Base-by-base conservation (phyloP, 2,113 vertebrate genomes). In the Syngnathus floridae region DNA sequence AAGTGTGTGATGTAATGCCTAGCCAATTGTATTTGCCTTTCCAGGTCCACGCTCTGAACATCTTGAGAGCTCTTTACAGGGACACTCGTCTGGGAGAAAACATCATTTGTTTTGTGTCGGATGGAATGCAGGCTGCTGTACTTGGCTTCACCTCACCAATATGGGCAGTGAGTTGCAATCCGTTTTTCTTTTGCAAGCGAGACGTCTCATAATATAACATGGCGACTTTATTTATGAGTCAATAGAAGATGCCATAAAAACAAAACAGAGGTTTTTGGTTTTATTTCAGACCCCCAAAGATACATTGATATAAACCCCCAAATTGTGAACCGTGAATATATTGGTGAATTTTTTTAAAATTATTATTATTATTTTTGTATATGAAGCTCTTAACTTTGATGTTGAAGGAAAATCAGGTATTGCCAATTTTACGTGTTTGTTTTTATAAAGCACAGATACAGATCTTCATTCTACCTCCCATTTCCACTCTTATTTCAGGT, bases 21-120 rank as follows among this genome's bases (percentile, higher is more conserved):
- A 54, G 5, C 12, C 37, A 4, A 26, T 21, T 40, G 17, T 48
- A 17, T 17, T 19, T 45, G 43, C 62, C 38, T 17, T 61, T 51
- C 51, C 71, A 99, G 95, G 96, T 98, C 78, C 97, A 98, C 46
- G 94, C 95, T 73, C 88, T 99, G 76, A 99, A 99, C 91, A 94
- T 98, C 82, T 92, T 99, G 36, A 80, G 95, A 70, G 95, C 96
- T 1, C 87, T 99, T 66, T 98, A 94, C 66, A 92, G 95, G 72
- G 97, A 98, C 83, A 94, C 95, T 0, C 95, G 93, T 57, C 86
- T 98, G 74, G 93, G 97, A 64, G 95, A 98, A 84, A 96, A 93
- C 83, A 86, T 99, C 59, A 88, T 95, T 66, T 93, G 96, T 38
- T 98, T 94, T 0, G 92, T 99, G 74, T 92, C 93, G 40, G 95